Evolutionary conservation across 2,888 invertebrate genomes (phyloP), one percentile per base, ranked within the genome.

Genomic region (Thymelicus acteon): DNA sequence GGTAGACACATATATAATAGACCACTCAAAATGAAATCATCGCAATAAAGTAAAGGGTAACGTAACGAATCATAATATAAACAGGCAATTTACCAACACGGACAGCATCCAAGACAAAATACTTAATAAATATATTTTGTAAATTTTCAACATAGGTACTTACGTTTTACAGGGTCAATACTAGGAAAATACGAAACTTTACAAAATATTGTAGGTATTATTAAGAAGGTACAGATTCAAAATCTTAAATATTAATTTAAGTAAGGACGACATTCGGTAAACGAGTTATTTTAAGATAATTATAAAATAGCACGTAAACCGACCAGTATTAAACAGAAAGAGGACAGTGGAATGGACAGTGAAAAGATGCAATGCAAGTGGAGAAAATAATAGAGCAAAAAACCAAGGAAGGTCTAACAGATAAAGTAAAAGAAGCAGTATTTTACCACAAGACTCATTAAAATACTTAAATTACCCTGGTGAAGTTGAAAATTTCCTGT

Each of bases 401-500:
- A 67, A 74, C 72, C 60, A 65, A 73, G 67, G 72, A 58, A 74
- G 72, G 72, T 72, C 67, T 60, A 73, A 72, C 65, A 49, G 64
- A 65, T 74, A 71, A 72, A 75, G 65, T 72, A 72, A 72, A 74
- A 78, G 54, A 71, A 66, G 66, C 71, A 71, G 19, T 47, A 71
- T 66, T 31, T 72, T 71, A 77, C 75, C 68, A 76, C 77, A 75
- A 57, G 57, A 57, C 1, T 79, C 76, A 78, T 73, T 73, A 72
- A 77, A 86, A 88, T 31, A 31, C 4, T 5, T 87, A 84, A 83
- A 85, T 40, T 40, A 60, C 58, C 40, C 37, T 63, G 37, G 49
- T 64, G 49, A 70, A 60, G 52, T 87, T 88, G 86, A 79, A 82
- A 78, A 91, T 90, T 91, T 90, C 91, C 90, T 88, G 91, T 91